Base-by-base conservation (phyloP, 2,797 vertebrate genomes). In the Peromyscus attwateri region DNA sequence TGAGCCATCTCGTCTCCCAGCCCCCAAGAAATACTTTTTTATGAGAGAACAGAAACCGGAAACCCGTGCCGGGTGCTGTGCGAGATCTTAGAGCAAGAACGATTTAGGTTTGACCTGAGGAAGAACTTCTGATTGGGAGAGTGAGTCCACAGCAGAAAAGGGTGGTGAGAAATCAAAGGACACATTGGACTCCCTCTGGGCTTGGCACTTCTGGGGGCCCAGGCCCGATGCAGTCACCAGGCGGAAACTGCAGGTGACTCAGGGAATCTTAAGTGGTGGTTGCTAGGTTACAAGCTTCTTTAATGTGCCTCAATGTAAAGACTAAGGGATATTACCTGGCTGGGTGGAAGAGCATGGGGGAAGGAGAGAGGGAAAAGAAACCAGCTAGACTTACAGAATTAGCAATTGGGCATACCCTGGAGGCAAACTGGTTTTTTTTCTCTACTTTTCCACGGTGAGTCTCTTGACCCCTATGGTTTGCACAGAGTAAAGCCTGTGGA, bases 201-300 rank as follows among this genome's bases (percentile, higher is more conserved):
- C n/a, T 13, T 43, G 80, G 68, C 62, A 68, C 62, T 70, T 80
- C 31, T 70, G 0, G 49, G 43, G 88, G 73, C 60, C 13, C 88
- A 16, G 64, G 9, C 40, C 16, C 0, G 2, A 77, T n/a, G 71
- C 95, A 0, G 25, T 87, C 87, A 57, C n/a, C 71, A 88, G 81
- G 37, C 93, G 93, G 6, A 88, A 87, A 96, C 46, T 6, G 5
- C 0, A 84, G 87, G 95, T 90, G 97, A 94, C 76, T 97, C n/a
- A 94, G 95, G 96, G n/a, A 89, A 95, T 98, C 97, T 94, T 94
- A 97, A 97, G 97, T 97, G 97, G 97, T 73, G 94, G 97, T 98
- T 98, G 98, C 98, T 98, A 98, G 97, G 98, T 97, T 98, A 98
- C 98, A 82, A 83, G 88, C 91, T 96, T 95, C 91, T 95, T 97